phyloP scores from a whole-genome alignment of 2,797 vertebrate genomes.

The Chelidonichthys spinosus region DNA sequence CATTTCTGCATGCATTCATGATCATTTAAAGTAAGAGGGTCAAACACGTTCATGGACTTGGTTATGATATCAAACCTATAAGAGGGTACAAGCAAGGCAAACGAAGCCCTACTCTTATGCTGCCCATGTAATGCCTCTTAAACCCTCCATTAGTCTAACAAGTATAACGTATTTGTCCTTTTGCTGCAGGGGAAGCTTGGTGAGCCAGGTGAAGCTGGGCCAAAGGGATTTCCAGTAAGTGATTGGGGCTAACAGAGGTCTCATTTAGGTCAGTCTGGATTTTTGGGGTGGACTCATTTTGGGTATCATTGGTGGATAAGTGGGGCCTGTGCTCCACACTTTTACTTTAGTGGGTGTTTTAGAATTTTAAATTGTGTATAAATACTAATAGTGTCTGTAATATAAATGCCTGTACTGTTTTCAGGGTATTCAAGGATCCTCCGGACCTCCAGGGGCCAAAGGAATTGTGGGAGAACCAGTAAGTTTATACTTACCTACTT shows the following conservation, averaged over 20 bases:
- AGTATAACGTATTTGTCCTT: slow-evolving; percentile 10
- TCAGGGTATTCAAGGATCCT: slow-evolving; percentile 91
- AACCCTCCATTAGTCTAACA: not conserved
- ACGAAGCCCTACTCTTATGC: not conserved
- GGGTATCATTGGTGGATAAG: slow-evolving; percentile 32
- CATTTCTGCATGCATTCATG: too few species aligned
- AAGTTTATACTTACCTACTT: slow-evolving; percentile 79
- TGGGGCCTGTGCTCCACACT: slow-evolving; percentile 18
- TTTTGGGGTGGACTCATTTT: slow-evolving; percentile 41
- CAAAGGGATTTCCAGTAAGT: slow-evolving; percentile 84
- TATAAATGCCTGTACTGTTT: slow-evolving; percentile 46
- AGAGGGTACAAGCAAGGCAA: not conserved
- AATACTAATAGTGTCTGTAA: slow-evolving; percentile 22
- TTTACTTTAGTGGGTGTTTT: slow-evolving; percentile 20
- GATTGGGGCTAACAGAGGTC: slow-evolving; percentile 47
- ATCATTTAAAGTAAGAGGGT: not conserved
- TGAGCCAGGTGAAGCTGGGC: slow-evolving; percentile 78
- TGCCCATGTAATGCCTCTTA: not conserved
- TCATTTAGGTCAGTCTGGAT: slow-evolving; percentile 52
- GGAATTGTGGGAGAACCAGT: slow-evolving; percentile 91
- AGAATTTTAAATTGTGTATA: slow-evolving; percentile 22
- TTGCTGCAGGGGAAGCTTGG: slow-evolving; percentile 79
- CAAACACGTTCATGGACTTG: not conserved
- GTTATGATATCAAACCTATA: not conserved
- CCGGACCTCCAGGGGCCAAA: slow-evolving; percentile 91